Conservation (phyloP, 2,797 vertebrate species). For the Hypotaenidia okinawae region DNA sequence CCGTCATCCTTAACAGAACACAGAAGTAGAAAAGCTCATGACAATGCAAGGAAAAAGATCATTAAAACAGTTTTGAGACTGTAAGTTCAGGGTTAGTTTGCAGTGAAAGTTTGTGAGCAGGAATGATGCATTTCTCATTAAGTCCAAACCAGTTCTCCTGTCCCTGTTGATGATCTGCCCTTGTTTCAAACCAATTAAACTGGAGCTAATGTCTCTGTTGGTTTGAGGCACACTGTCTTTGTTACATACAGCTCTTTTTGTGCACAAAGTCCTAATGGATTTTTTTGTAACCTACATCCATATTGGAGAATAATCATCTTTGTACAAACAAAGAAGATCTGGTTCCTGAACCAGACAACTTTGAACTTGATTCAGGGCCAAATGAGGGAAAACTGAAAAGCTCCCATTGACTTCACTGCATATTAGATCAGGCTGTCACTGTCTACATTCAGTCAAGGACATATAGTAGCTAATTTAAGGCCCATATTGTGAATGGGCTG, state of each 20-base stretch:
- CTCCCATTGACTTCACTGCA: not conserved
- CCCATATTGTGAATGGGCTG: not conserved
- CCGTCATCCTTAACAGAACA: not conserved
- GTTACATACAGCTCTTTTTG: conserved; percentile 54
- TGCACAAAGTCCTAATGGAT: conserved; percentile 17
- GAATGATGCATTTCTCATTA: conserved; percentile 35
- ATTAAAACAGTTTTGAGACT: conserved; percentile 1
- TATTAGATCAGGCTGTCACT: conserved; percentile 20
- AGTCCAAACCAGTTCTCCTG: conserved; percentile 34
- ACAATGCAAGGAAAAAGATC: not conserved
- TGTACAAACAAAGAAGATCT: conserved; percentile 8
- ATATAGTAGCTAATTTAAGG: conserved; percentile 28
- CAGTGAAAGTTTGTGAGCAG: not conserved
- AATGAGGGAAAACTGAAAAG: conserved; percentile 20
- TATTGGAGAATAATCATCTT: conserved; percentile 13
- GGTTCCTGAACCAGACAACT: conserved; percentile 25
- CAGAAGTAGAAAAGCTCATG: not conserved
- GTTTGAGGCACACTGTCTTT: conserved; percentile 50
- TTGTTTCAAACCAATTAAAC: conserved; percentile 66
- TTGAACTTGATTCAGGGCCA: conserved; percentile 24
- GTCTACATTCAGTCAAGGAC: conserved; percentile 15
- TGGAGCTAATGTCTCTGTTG: conserved; percentile 56
- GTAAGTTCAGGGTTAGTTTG: not conserved
- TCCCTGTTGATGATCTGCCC: conserved; percentile 60
- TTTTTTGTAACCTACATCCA: conserved; percentile 61